Percentiles rank a stretch among this genome's conserved stretches.
Conservation (phyloP, 2,888 invertebrate species). For the Loripinus fragilis region DNA sequence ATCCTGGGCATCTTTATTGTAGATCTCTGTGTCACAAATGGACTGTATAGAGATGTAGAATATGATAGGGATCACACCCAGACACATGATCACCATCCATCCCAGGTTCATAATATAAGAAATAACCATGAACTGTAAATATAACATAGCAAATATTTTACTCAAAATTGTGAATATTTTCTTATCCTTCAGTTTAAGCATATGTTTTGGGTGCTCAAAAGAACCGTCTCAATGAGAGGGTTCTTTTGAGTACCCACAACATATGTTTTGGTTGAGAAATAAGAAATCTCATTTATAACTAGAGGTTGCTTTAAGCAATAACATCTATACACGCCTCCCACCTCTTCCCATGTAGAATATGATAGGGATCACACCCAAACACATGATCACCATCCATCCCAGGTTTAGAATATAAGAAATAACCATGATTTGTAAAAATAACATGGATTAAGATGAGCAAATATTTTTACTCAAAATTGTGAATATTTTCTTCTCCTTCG, state of each 20-base stretch:
- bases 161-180: no score
- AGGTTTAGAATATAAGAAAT: constrained; percentile 80
- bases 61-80: constrained; percentile 78
- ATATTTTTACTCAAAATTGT: no score
- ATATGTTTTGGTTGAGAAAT: no score
- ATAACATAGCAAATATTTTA: not conserved
- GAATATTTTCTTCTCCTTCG: no score
- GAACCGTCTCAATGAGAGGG: no score
- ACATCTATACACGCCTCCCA: no score
- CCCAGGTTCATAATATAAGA: constrained; percentile 80
- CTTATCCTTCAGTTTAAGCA: no score
- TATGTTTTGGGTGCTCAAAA: no score
- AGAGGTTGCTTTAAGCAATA: no score
- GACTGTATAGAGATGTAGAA: constrained; percentile 76
- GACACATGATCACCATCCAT: constrained; percentile 79
- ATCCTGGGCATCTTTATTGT: constrained; percentile 70
- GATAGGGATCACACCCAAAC: constrained; percentile 77
- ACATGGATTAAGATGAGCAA: no score
- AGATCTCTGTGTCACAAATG: constrained; percentile 79
- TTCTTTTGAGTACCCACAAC: no score
- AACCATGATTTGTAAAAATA: constrained; percentile 76
- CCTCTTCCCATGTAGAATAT: constrained; percentile 79
- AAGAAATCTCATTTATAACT: no score
- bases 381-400: constrained; percentile 78
- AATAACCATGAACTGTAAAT: constrained; percentile 78